Percentiles rank a stretch among this genome's conserved stretches.
These are phyloP conservation scores for Papilio elwesi DNA, from an alignment of 2,888 invertebrate species.

Conservation along the genomic window DNA sequence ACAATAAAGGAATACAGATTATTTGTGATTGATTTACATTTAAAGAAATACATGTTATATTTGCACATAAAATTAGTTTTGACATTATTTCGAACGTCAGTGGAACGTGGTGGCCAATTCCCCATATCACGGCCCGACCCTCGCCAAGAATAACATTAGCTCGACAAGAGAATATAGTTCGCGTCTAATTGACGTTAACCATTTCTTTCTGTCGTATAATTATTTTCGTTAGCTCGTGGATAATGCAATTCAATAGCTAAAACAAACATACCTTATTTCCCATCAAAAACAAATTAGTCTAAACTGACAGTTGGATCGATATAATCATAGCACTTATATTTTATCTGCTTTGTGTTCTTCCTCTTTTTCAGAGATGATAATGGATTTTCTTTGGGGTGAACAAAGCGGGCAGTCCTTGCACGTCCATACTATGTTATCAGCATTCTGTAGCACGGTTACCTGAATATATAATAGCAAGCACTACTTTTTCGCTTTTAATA, in stretches of 20 bases:
- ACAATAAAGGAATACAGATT: not conserved
- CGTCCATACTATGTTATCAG: no score
- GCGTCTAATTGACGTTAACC: constrained; percentile 35
- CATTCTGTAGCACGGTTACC: no score
- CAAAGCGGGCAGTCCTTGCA: no score
- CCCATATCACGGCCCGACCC: constrained; percentile 1
- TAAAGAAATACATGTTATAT: not conserved
- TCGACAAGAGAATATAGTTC: constrained; percentile 23
- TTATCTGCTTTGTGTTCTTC: no score
- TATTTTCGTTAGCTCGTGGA: constrained; percentile 9
- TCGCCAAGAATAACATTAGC: constrained; percentile 31
- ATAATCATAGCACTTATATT: no score
- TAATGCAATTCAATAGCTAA: constrained; percentile 3
- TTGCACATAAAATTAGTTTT: not conserved
- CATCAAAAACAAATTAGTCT: not conserved
- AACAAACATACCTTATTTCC: not conserved
- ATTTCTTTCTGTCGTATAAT: constrained; percentile 30
- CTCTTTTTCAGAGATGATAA: no score
- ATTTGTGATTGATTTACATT: not conserved
- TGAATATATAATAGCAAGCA: no score
- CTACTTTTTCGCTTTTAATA: no score
- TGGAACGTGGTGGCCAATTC: constrained; percentile 13
- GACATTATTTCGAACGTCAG: not conserved
- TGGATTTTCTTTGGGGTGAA: no score
- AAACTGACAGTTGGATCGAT: no score